Base-by-base conservation (phyloP, 2,113 vertebrate species). In the Ictidomys tridecemlineatus region DNA sequence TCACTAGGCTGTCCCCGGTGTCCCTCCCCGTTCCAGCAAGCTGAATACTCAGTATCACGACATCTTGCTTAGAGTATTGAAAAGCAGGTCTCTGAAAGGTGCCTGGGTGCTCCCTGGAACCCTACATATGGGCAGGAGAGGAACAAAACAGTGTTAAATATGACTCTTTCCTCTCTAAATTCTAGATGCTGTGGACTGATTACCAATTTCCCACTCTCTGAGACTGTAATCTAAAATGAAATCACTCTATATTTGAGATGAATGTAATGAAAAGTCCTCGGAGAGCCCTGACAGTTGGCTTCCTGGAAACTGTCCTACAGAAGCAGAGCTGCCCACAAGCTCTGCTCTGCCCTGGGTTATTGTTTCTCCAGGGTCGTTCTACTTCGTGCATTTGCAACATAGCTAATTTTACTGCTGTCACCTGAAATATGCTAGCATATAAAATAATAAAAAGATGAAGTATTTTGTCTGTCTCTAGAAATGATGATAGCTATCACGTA, bases 111-210 rank as follows among this genome's bases (percentile, higher is more conserved):
- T 84, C 53, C 56, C 9, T 22, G 67, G 93, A 97, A 94, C 95
- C 94, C 79, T 96, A 83, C 84, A 2, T 95, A 91, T 95, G 77
- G 92, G 80, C 93, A 84, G 20, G 92, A 32, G 17, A 63, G 28
- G 8, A 65, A 97, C 48, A 77, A 93, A 78, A 94, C 74, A 4
- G 79, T 56, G 83, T 94, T 97, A 96, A 96, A 53, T 6, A 82
- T 24, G 53, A 69, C 51, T 83, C 95, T 82, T 74, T 92, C 12
- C 24, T 96, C 80, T 84, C 89, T 94, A 53, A 82, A 93, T 95
- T 96, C 24, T 91, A 91, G 91, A 70, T 56, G 95, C 51, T 26
- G 14, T 95, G 95, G 95, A 96, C 8, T 85, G 96, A 96, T 89
- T 83, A 80, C 45, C 56, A 72, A 32, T 51, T 76, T 95, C 96